Base-by-base conservation (phyloP, 2,113 vertebrate species). In the Crocuta crocuta region DNA sequence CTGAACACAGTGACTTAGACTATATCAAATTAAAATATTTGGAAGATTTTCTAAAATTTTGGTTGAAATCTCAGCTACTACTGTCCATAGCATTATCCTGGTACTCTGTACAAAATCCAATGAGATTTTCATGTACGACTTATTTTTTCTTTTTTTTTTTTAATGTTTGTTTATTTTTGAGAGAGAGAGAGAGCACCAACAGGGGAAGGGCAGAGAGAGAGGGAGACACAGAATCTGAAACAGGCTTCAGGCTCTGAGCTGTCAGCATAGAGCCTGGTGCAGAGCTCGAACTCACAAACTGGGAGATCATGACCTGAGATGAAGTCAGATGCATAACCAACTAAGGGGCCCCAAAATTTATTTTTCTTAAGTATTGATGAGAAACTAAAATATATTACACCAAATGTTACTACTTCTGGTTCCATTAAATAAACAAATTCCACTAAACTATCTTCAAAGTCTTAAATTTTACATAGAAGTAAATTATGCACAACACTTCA, bases 391-490 rank as follows among this genome's bases (percentile, higher is more conserved):
- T 87, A 61, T 23, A 65, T 80, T 68, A 39, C 83, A 91, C 94
- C 84, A 94, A 70, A 86, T 71, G 5, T 70, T 85, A 94, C 43
- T 70, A 89, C 50, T 85, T 95, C 33, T 5, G 70, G 31, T 50
- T 89, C 13, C 10, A 11, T 10, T 48, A 84, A 28, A 71, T 17
- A 73, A 80, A 76, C 24, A 95, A 94, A 94, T 81, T 58, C 73
- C 58, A 89, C 58, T 81, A 39, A 95, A 83, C 12, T 89, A 73
- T 43, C n/a, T 68, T 95, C 93, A 68, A 63, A 83, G 26, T 91
- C 63, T 93, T 93, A n/a, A 74, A 87, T 88, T 87, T 90, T 78
- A 93, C 45, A 71, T 39, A 7, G 65, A 55, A 78, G 53, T 89
- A 53, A 71, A 93, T 50, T 76, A 35, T 70, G 66, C 81, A 78